Evolutionary conservation across 2,888 invertebrate species (phyloP).

Genomic region (Cistogaster globosa): DNA sequence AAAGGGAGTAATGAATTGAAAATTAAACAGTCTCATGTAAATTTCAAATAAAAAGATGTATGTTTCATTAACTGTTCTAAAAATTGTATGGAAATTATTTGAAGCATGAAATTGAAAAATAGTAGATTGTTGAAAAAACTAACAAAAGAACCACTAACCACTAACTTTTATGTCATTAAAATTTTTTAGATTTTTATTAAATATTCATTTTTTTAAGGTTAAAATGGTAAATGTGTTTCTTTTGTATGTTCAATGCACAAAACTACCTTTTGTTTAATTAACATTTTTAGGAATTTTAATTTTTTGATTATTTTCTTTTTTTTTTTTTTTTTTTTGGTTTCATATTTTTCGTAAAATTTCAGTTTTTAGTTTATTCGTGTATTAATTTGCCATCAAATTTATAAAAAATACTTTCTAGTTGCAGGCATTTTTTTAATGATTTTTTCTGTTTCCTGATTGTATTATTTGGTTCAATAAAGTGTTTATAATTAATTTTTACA

Average conservation of each 20-base stretch:
- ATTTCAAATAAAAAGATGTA: conserved; percentile 14
- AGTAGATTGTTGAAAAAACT: conserved; percentile 3
- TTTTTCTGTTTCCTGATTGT: background rate
- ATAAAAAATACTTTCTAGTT: conserved; percentile 1
- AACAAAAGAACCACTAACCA: conserved; percentile 12
- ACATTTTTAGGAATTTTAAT: background rate
- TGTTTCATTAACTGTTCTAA: conserved; percentile 55
- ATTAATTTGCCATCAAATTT: background rate
- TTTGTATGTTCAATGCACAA: conserved; percentile 35
- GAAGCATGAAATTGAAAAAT: conserved; percentile 71
- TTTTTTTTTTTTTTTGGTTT: background rate
- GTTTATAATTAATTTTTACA: background rate
- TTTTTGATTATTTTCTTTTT: background rate
- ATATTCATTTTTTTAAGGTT: conserved; percentile 2
- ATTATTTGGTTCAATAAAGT: background rate
- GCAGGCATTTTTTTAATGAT: background rate
- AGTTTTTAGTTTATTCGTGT: conserved; percentile 1
- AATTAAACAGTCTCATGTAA: background rate
- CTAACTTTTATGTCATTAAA: conserved; percentile 12
- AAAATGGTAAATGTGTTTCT: conserved; percentile 36
- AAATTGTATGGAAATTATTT: conserved; percentile 64
- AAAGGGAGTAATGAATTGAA: conserved; percentile 41
- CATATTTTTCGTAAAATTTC: background rate
- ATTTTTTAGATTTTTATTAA: background rate
- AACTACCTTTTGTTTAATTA: background rate